Conservation (phyloP, 2,888 invertebrate genomes). For the Chymomyza procnemis region DNA sequence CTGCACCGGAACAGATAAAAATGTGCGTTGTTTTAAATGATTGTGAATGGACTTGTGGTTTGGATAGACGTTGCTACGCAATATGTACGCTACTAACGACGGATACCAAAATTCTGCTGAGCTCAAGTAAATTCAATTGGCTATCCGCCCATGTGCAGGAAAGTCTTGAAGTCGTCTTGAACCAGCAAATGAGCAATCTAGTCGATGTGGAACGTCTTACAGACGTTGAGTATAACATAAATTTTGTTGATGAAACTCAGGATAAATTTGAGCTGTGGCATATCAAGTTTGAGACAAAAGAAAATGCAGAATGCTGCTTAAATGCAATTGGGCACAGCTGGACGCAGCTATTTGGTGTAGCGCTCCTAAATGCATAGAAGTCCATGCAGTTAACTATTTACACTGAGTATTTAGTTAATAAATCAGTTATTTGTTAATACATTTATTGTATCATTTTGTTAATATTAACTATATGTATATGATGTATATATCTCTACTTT, state of each 20-base stretch:
- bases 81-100: conserved; percentile 75
- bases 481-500: too few relatives aligned
- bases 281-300: conserved; percentile 79
- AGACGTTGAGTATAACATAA: conserved; percentile 77
- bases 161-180: conserved; percentile 68
- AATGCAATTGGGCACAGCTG: conserved; percentile 80
- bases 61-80: conserved; percentile 62
- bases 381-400: background rate
- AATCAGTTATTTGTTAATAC: background rate
- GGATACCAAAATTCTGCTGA: conserved; percentile 78
- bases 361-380: conserved; percentile 67
- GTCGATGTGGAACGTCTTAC: conserved; percentile 79
- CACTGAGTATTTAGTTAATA: background rate
- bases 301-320: conserved; percentile 79
- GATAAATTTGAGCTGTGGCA: conserved; percentile 79
- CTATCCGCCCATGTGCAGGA: conserved; percentile 60
- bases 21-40: conserved; percentile 79
- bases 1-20: conserved; percentile 74
- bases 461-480: background rate
- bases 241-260: conserved; percentile 80
- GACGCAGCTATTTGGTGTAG: conserved; percentile 81
- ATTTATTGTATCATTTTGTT: background rate
- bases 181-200: conserved; percentile 80
- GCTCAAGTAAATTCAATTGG: conserved; percentile 79
- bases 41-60: conserved; percentile 76